Evolutionary conservation across 2,888 invertebrate species (phyloP), one percentile per base, ranked within the genome.

Genomic region (Nezara viridula): DNA sequence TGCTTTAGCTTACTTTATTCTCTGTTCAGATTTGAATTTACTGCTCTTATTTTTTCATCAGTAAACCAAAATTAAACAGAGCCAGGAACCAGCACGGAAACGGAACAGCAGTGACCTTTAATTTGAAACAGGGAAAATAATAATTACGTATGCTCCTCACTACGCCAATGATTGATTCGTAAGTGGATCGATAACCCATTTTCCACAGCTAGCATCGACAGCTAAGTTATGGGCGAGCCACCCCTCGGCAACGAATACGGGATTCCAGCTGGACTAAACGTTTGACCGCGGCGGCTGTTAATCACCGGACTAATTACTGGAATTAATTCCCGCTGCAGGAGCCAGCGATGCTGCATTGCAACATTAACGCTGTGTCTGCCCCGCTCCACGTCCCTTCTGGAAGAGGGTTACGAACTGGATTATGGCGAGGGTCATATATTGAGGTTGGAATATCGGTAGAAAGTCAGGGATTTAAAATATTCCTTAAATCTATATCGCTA

Each of bases 271-370:
- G 81, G 40, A 40, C 12, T 40, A 40, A 77, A 77, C 37, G 77
- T 77, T 40, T 77, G 77, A 37, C 44, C 81, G 81, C 81, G 4
- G 81, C 4, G 81, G 81, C 81, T 81, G 81, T 81, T 81, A 81
- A 81, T 81, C 81, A 81, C 81, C 21, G 19, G n/a, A 16, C 81
- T 81, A 81, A 81, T 81, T 81, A 81, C 81, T 81, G 81, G 44
- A 81, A 81, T 81, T 81, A 81, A 81, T 81, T 81, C n/a, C 66
- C 44, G 81, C 44, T 81, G 81, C 81, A 81, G 81, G 44, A 44
- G 44, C 81, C 12, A 40, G 40, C 77, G n/a, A 40, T 44, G 44
- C 81, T 81, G 81, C 81, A 81, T 40, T 81, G 81, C 81, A 81
- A 81, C 81, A 16, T 44, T 77, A 77, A 10, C 40, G 77, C 77